Base-by-base conservation (phyloP, 2,797 vertebrate species). In the Echeneis naucrates region DNA sequence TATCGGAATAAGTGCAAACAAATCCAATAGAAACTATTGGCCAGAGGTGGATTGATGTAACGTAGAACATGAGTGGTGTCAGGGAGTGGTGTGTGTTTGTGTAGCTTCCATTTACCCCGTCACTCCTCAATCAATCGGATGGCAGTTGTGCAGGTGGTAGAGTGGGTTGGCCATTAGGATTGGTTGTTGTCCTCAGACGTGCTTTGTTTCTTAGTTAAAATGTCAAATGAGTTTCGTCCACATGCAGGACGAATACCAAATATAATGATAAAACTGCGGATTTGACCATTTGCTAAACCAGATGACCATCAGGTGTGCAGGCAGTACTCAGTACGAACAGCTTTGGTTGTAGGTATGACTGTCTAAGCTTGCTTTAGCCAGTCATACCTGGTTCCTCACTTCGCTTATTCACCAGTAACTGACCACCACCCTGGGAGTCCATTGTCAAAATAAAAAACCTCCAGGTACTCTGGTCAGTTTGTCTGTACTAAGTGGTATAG, bases 61-160 rank as follows among this genome's bases (percentile, higher is more conserved):
- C 1, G 4, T 17, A 71, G 32, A 56, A 60, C 40, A 68, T 30
- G 23, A 21, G 45, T 0, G 44, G 21, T 27, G 53, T 67, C 67
- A 23, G 60, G 19, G 10, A 45, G 67, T 78, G 84, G 61, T 4
- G 45, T 73, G 69, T 68, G 23, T 13, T 60, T 42, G 27, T 62
- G 30, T 32, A 8, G 16, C 53, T 67, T 42, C 42, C 33, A 44
- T 80, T 65, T 24, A 50, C 4, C 10, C 14, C 24, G 19, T 75
- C 57, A 32, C 58, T 61, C 13, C 16, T 8, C 40, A 26, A 26
- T 14, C 48, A 19, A 42, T 3, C 24, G 26, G 21, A 13, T 19
- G 7, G 40, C 51, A 12, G 64, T 13, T 78, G 66, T 68, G 67
- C 70, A 82, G 77, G 65, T 76, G 75, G 62, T 14, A 2, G 50